Percentiles rank a stretch among this genome's conserved stretches.
Conservation (phyloP, 1,140 invertebrate genomes). For the Fopius arisanus region DNA sequence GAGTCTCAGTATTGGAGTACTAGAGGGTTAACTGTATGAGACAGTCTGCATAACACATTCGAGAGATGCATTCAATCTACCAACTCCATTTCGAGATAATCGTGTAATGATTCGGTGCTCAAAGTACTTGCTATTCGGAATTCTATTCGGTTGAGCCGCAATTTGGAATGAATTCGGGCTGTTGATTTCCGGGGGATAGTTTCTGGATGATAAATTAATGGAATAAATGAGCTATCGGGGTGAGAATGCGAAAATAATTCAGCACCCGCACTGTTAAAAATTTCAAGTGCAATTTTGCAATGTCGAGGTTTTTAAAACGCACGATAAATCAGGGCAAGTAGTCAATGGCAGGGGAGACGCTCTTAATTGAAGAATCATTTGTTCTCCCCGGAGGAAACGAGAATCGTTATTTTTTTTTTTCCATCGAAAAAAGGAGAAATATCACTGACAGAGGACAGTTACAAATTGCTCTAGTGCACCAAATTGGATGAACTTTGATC, state of each 20-base stretch:
- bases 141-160: not conserved
- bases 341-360: not conserved
- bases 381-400: not conserved
- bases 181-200: not conserved
- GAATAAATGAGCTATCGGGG: not conserved
- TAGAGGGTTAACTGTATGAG: not conserved
- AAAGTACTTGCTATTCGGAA: not conserved
- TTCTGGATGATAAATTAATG: not conserved
- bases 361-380: too few relatives aligned
- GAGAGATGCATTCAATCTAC: not conserved
- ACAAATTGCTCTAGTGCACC: not conserved
- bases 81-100: not conserved
- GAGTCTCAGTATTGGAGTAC: not conserved
- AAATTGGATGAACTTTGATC: constrained; percentile 13
- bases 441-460: not conserved
- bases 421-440: not conserved
- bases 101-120: not conserved
- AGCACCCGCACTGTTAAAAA: too few relatives aligned
- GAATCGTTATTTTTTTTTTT: not conserved
- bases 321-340: too few relatives aligned
- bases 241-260: too few relatives aligned
- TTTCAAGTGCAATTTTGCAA: too few relatives aligned
- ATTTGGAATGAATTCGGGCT: not conserved
- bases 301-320: too few relatives aligned
- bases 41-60: not conserved